phyloP scores from a whole-genome alignment of 1,140 invertebrate species.

The Caenorhabditis briggsae region DNA sequence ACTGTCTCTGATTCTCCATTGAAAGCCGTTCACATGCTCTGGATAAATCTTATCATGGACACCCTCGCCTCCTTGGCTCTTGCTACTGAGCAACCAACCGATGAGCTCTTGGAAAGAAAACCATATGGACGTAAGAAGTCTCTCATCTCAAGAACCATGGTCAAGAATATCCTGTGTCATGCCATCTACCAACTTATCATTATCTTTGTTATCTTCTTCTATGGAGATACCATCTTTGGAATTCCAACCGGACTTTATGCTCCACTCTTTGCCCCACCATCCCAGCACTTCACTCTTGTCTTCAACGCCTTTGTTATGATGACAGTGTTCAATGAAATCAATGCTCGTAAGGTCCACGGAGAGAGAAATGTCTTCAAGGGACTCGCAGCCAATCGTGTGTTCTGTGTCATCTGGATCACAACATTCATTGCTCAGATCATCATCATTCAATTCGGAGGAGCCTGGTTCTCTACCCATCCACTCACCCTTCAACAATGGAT shows the following conservation, averaged over 20 bases:
- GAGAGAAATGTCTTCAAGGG: conserved; percentile 90
- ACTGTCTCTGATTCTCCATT: conserved; percentile 80
- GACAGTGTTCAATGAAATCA: conserved; percentile 99
- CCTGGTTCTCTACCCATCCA: conserved; percentile 92
- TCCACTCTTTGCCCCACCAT: conserved; percentile 85
- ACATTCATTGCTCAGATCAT: conserved; percentile 93
- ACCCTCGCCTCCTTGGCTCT: conserved; percentile 97
- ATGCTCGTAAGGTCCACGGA: conserved; percentile 98
- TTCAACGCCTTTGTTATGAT: conserved; percentile 99
- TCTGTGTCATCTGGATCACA: conserved; percentile 96
- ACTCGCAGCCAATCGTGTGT: conserved; percentile 90
- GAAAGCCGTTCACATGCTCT: conserved; percentile 85
- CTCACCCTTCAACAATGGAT: conserved; percentile 94
- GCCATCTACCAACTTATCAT: conserved; percentile 94
- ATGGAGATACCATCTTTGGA: conserved; percentile 88
- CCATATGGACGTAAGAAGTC: conserved; percentile 98
- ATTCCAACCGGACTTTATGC: conserved; percentile 87
- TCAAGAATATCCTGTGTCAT: conserved; percentile 99
- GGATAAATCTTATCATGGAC: conserved; percentile 99
- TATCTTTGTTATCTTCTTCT: conserved; percentile 93
- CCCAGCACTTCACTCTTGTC: conserved; percentile 97
- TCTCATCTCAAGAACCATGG: conserved; percentile 97
- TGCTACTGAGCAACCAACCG: conserved; percentile 97
- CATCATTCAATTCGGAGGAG: conserved; percentile 95
- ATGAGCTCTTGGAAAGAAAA: conserved; percentile 91